Conservation (phyloP, 2,888 invertebrate genomes). For the Aleiodes alternator region DNA sequence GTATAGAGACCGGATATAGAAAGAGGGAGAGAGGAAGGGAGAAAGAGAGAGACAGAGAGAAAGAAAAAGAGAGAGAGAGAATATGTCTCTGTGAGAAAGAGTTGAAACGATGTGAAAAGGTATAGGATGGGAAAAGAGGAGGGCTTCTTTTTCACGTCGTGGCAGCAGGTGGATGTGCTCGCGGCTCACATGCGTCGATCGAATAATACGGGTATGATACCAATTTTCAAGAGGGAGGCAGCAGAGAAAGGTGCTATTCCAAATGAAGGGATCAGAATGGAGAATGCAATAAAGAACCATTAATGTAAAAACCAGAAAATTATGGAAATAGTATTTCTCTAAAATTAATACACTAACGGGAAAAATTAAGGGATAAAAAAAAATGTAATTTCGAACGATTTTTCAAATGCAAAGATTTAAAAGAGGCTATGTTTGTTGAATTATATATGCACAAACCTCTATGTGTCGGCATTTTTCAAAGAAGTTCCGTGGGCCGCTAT, state of each 20-base stretch:
- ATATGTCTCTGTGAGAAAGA: background rate
- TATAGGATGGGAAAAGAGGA: background rate
- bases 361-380: constrained; percentile 32
- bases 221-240: background rate
- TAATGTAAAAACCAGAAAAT: background rate
- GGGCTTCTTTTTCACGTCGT: constrained; percentile 49
- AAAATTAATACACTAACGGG: background rate
- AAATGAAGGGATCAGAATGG: background rate
- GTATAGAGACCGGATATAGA: background rate
- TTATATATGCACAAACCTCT: constrained; percentile 39
- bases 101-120: background rate
- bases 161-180: constrained; percentile 68
- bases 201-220: constrained; percentile 30
- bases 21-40: too few species aligned
- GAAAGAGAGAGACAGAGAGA: constrained; percentile 16
- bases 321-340: too few species aligned
- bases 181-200: constrained; percentile 48
- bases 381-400: too few species aligned
- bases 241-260: background rate
- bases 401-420: constrained; percentile 3
- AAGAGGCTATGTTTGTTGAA: constrained; percentile 5
- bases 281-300: background rate
- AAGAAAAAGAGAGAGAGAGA: background rate
- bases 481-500: constrained; percentile 51
- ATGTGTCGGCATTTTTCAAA: constrained; percentile 69